phyloP scores from a whole-genome alignment of 2,888 invertebrate species.

The Archaeoteleia sp. region DNA sequence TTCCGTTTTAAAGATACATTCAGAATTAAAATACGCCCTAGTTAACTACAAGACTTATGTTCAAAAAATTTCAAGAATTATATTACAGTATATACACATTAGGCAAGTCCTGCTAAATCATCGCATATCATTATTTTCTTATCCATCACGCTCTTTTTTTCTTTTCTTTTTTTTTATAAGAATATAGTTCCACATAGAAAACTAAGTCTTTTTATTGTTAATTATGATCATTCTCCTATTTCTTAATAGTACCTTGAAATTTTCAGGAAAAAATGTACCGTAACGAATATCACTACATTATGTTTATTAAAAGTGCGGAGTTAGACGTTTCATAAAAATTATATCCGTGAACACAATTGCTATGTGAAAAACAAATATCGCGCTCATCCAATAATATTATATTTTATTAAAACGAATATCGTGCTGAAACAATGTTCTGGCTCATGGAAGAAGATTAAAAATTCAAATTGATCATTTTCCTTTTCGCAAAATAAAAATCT shows the following conservation, averaged over 20 bases:
- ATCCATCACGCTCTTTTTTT: slow-evolving; percentile 36
- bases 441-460: too few relatives aligned
- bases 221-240: slow-evolving; percentile 63
- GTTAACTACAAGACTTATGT: slow-evolving; percentile 69
- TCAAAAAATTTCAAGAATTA: slow-evolving; percentile 66
- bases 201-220: slow-evolving; percentile 72
- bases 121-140: slow-evolving; percentile 2
- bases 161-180: slow-evolving; percentile 62
- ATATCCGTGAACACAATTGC: slow-evolving; percentile 61
- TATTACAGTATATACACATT: slow-evolving; percentile 73
- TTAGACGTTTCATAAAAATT: slow-evolving; percentile 33
- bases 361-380: too few relatives aligned
- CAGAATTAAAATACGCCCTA: slow-evolving; percentile 58
- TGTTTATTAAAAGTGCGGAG: slow-evolving; percentile 12
- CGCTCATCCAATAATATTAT: too few relatives aligned
- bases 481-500: slow-evolving; percentile 12
- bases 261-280: slow-evolving; percentile 60
- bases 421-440: too few relatives aligned
- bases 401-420: too few relatives aligned
- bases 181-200: slow-evolving; percentile 73
- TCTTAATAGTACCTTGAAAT: slow-evolving; percentile 58
- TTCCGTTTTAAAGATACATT: slow-evolving; percentile 50
- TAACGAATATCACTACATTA: slow-evolving; percentile 54
- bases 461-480: too few relatives aligned
- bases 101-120: slow-evolving; percentile 65